These are phyloP conservation scores for Cromileptes altivelis DNA, from an alignment of 2,113 vertebrate genomes.

Conservation along the genomic window DNA sequence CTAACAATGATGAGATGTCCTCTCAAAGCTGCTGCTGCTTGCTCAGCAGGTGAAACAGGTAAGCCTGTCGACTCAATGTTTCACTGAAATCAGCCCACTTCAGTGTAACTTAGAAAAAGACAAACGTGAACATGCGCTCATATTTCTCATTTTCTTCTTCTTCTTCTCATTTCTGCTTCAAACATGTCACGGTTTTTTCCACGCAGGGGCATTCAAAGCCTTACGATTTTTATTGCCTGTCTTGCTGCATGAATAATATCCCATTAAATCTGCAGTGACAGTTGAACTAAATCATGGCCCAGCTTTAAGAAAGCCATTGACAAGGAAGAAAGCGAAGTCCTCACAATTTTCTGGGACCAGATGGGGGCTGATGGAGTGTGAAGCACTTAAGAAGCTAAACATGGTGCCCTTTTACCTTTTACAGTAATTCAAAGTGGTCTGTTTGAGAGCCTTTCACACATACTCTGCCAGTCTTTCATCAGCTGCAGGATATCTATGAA, in stretches of 20 bases:
- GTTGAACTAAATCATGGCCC: conserved; percentile 70
- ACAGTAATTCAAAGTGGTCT: conserved; percentile 60
- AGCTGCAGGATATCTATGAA: conserved; percentile 30
- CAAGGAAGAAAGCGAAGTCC: conserved; percentile 64
- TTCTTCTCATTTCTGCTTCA: conserved; percentile 33
- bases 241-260: conserved; percentile 77
- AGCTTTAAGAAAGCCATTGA: conserved; percentile 69
- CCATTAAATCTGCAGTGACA: conserved; percentile 76
- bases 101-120: conserved; percentile 10
- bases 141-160: conserved; percentile 28
- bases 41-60: conserved; percentile 39
- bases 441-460: conserved; percentile 52
- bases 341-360: conserved; percentile 68
- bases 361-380: conserved; percentile 60
- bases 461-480: conserved; percentile 17
- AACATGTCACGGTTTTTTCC: conserved; percentile 16
- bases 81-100: conserved; percentile 28
- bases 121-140: conserved; percentile 30
- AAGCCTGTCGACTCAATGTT: conserved; percentile 25
- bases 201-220: conserved; percentile 43
- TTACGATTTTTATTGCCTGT: conserved; percentile 58
- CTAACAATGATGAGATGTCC: conserved; percentile 25
- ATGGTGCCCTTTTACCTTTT: conserved; percentile 65
- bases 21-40: conserved; percentile 16
- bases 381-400: conserved; percentile 74